Conservation (phyloP, 2,113 vertebrate species). For the Zosterops lateralis region DNA sequence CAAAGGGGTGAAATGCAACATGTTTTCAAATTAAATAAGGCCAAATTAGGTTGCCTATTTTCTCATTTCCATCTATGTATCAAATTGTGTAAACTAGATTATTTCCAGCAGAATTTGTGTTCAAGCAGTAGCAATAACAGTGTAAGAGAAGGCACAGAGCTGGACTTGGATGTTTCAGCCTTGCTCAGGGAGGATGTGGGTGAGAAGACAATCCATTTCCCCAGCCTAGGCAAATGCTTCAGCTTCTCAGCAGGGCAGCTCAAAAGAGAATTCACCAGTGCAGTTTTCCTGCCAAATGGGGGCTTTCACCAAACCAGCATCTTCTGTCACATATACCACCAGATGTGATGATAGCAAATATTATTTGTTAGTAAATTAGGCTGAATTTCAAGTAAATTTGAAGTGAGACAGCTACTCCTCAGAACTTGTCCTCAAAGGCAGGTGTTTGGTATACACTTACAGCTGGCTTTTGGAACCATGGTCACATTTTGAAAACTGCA, state of each 20-base stretch:
- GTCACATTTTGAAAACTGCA: not conserved
- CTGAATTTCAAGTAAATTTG: not conserved
- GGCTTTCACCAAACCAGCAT: not conserved
- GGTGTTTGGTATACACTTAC: not conserved
- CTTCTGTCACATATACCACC: not conserved
- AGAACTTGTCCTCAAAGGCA: accelerated
- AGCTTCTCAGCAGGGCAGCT: not conserved
- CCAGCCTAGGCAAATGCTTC: not conserved
- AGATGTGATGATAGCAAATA: not conserved
- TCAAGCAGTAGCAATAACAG: not conserved
- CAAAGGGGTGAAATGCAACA: not conserved
- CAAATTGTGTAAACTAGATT: not conserved
- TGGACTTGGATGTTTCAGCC: not conserved
- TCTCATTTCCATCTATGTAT: not conserved
- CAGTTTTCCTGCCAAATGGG: not conserved
- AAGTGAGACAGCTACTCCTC: not conserved
- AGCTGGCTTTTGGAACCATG: not conserved
- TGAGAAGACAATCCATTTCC: not conserved
- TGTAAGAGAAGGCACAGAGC: not conserved
- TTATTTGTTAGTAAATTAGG: not conserved
- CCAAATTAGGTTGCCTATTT: not conserved
- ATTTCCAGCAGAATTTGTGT: not conserved
- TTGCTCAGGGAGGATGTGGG: not conserved
- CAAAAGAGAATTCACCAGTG: not conserved
- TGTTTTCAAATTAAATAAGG: not conserved